phyloP scores from a whole-genome alignment of 2,797 vertebrate genomes.

The Dallia pectoralis region DNA sequence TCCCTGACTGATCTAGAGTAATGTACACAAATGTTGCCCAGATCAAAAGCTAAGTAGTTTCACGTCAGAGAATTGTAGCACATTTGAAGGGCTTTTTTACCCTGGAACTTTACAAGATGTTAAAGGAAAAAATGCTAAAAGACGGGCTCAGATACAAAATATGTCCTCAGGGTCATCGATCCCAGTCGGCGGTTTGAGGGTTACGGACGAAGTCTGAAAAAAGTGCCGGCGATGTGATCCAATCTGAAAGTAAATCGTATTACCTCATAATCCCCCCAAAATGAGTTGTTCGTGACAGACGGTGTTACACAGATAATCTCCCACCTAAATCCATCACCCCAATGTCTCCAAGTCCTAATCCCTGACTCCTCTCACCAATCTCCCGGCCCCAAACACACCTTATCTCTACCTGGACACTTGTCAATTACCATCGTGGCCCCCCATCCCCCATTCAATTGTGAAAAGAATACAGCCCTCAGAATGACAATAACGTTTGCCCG shows the following conservation, averaged over 20 bases:
- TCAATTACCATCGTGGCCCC: constrained; percentile 32
- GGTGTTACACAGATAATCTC: constrained; percentile 29
- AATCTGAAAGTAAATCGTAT: constrained; percentile 8
- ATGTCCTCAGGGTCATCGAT: too few species aligned
- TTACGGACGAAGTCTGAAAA: background rate
- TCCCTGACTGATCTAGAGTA: too few species aligned
- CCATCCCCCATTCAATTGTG: constrained; percentile 60
- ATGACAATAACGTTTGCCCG: constrained; percentile 68
- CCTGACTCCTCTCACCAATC: background rate
- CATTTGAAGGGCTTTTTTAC: too few species aligned
- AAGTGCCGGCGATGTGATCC: background rate
- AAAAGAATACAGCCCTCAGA: constrained; percentile 56
- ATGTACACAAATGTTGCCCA: too few species aligned
- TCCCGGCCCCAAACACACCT: constrained; percentile 9
- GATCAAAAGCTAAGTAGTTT: too few species aligned
- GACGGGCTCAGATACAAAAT: too few species aligned
- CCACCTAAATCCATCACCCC: constrained; percentile 15
- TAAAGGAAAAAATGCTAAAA: too few species aligned
- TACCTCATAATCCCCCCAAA: constrained; percentile 18
- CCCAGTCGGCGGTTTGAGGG: background rate
- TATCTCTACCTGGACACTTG: constrained; percentile 21
- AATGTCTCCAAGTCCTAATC: constrained; percentile 13
- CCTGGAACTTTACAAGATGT: too few species aligned
- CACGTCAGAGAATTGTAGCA: too few species aligned
- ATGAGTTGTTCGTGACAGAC: constrained; percentile 19